These are phyloP conservation scores for Coremacera marginata DNA, from an alignment of 2,888 invertebrate species.

Conservation along the genomic window DNA sequence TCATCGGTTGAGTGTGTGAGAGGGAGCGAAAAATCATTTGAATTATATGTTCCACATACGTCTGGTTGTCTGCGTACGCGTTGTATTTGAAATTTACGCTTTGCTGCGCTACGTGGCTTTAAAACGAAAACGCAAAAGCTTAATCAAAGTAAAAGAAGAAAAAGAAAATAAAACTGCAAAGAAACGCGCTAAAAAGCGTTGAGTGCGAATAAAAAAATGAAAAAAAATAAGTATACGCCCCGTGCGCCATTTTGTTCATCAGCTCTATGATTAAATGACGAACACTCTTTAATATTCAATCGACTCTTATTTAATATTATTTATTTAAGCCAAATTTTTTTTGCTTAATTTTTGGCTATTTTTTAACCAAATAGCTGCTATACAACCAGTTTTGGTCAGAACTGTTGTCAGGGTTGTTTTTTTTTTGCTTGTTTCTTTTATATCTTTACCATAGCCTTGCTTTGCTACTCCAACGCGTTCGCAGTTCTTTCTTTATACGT, in stretches of 20 bases:
- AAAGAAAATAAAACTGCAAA: conserved; percentile 46
- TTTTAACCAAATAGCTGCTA: not conserved
- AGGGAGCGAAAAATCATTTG: conserved; percentile 33
- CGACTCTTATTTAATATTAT: not conserved
- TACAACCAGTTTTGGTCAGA: not conserved
- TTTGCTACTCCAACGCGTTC: not conserved
- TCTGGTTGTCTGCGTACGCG: conserved; percentile 44
- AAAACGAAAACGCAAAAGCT: not conserved
- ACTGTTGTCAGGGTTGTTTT: not conserved
- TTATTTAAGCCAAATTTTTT: not conserved
- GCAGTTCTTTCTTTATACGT: not conserved
- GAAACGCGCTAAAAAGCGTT: conserved; percentile 41
- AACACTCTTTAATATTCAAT: not conserved
- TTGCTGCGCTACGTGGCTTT: not conserved
- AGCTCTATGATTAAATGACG: conserved; percentile 41
- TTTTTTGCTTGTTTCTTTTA: not conserved
- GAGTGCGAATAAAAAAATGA: conserved; percentile 14
- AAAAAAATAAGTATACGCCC: conserved; percentile 61
- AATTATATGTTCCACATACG: conserved; percentile 61
- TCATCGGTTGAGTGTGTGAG: conserved; percentile 13
- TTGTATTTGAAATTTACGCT: not conserved
- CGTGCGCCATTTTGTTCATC: conserved; percentile 50
- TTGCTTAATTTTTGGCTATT: not conserved
- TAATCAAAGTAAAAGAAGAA: not conserved
- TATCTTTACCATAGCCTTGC: not conserved